Percentiles rank a stretch among this genome's conserved stretches.
Evolutionary conservation across 2,113 vertebrate genomes (phyloP).

Genomic region (Neofelis nebulosa): DNA sequence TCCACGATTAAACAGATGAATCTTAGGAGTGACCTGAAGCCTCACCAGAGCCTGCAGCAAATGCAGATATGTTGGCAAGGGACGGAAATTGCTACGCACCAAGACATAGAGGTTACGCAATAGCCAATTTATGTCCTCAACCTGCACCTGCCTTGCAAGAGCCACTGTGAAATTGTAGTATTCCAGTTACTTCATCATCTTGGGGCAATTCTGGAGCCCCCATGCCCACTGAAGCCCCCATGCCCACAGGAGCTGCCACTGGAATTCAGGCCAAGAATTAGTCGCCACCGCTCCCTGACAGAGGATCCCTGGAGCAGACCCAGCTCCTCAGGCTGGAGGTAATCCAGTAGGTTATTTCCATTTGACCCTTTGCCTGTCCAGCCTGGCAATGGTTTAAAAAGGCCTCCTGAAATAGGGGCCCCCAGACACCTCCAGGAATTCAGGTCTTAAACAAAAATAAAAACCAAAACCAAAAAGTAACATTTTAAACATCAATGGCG

Average conservation of each 20-base stretch:
- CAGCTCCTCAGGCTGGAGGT: too few relatives aligned
- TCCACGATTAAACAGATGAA: not conserved
- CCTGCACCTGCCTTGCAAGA: fast-evolving
- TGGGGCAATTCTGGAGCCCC: not conserved
- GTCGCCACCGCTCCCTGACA: not conserved
- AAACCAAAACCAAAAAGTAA: not conserved
- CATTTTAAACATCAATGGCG: not conserved
- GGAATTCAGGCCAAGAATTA: not conserved
- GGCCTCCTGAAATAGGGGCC: not conserved
- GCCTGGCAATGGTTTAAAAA: not conserved
- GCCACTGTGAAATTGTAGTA: not conserved
- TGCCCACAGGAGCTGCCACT: not conserved
- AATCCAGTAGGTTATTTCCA: not conserved
- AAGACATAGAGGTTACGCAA: not conserved
- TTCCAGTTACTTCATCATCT: not conserved
- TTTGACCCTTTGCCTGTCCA: not conserved
- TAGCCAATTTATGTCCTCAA: fast-evolving
- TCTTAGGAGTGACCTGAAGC: not conserved
- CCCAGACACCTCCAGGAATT: not conserved
- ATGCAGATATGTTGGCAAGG: not conserved
- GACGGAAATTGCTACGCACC: not conserved
- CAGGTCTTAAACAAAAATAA: not conserved
- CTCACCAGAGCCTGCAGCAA: not conserved
- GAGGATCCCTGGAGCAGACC: not conserved
- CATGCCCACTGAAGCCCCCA: too few relatives aligned